Evolutionary conservation across 2,113 vertebrate genomes (phyloP).

Genomic region (Ursus arctos): DNA sequence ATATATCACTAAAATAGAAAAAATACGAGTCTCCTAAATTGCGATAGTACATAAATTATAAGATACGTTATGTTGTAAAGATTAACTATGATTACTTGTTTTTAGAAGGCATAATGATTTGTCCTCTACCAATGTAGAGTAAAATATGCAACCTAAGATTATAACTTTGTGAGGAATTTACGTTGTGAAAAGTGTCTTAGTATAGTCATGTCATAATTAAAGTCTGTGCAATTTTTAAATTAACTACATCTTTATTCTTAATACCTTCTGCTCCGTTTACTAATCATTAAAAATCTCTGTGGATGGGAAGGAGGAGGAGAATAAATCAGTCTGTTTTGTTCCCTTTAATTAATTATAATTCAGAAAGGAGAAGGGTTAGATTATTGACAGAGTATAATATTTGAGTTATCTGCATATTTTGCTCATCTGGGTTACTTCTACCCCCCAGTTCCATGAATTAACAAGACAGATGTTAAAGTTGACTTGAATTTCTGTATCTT

Average conservation of each 20-base stretch:
- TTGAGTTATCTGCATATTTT: neutral
- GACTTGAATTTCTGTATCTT: neutral
- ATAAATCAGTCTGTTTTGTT: neutral
- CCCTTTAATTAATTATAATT: conserved; percentile 25
- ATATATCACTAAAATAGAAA: neutral
- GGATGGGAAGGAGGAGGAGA: neutral
- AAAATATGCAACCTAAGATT: neutral
- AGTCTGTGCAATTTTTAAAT: neutral
- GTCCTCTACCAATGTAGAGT: neutral
- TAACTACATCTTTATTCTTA: neutral
- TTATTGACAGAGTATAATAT: neutral
- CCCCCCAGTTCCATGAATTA: neutral
- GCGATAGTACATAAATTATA: neutral
- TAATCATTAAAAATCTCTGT: neutral
- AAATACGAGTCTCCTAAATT: neutral
- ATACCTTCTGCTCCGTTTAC: neutral
- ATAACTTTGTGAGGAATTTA: neutral
- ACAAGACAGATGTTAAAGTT: neutral
- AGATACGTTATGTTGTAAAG: neutral
- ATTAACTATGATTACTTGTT: neutral
- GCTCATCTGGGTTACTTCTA: neutral
- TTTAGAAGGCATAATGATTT: neutral
- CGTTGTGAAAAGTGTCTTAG: neutral
- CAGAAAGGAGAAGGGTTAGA: neutral
- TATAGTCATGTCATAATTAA: neutral